Evolutionary conservation across 2,888 invertebrate species (phyloP).

Genomic region (Conistra vaccinii): DNA sequence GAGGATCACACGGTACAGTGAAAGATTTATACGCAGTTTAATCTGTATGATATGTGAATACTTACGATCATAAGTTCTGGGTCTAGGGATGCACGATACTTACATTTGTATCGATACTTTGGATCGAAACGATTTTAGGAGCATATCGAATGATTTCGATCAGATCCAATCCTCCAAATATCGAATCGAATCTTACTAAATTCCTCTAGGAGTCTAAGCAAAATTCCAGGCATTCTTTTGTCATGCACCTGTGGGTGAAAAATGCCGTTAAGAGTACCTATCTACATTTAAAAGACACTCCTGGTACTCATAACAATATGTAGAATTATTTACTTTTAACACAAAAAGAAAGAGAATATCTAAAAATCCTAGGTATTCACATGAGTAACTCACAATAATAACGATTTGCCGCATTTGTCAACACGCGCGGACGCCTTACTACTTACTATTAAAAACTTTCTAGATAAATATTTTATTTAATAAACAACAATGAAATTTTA

Average conservation of each 20-base stretch:
- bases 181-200: neutral
- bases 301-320: neutral
- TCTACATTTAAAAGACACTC: neutral
- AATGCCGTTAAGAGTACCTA: neutral
- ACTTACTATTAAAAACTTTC: neutral
- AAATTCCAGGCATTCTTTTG: neutral
- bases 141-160: neutral
- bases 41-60: slow-evolving; percentile 19
- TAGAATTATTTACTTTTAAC: neutral
- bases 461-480: neutral
- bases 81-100: neutral
- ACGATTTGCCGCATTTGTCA: neutral
- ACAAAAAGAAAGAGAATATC: neutral
- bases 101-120: neutral
- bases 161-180: neutral
- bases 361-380: neutral
- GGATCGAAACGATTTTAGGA: neutral
- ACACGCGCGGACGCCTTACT: neutral
- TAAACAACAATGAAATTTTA: neutral
- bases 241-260: neutral
- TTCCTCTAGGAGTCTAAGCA: neutral
- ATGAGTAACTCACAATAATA: neutral
- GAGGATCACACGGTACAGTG: neutral
- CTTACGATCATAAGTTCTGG: neutral
- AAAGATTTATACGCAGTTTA: slow-evolving; percentile 24